These are phyloP conservation scores for Hedychridium roseum DNA, from an alignment of 2,888 invertebrate species.

Conservation along the genomic window DNA sequence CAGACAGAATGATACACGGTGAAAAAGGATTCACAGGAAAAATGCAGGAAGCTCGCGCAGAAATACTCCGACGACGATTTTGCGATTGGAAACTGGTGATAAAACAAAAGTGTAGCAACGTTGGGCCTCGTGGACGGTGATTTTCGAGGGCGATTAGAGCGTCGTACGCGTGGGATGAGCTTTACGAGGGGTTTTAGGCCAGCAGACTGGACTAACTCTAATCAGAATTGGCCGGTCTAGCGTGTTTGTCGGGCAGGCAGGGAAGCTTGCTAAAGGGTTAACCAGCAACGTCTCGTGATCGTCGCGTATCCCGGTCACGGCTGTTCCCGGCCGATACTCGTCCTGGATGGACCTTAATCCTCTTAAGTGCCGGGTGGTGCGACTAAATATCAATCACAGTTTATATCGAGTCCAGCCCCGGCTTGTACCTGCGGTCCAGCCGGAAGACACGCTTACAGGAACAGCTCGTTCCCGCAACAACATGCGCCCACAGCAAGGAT, in stretches of 20 bases:
- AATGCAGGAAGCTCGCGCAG: no score
- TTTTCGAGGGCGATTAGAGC: no score
- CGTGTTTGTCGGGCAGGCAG: conserved; percentile 34
- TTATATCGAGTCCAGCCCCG: conserved; percentile 36
- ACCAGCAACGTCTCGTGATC: conserved; percentile 15
- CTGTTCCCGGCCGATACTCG: conserved; percentile 32
- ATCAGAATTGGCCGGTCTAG: conserved; percentile 54
- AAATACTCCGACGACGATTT: no score
- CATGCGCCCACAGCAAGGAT: no score
- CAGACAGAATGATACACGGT: no score
- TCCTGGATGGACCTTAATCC: conserved; percentile 55
- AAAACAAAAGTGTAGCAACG: no score
- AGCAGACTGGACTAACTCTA: conserved; percentile 58
- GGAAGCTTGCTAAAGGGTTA: conserved; percentile 23
- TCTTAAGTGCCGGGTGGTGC: conserved; percentile 57
- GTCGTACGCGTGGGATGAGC: conserved; percentile 40
- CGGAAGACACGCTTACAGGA: no score
- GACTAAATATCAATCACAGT: conserved; percentile 60
- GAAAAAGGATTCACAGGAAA: no score
- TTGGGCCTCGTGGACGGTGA: no score
- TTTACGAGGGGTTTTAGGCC: conserved; percentile 54
- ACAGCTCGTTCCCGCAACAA: no score
- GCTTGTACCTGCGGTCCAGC: conserved; percentile 21
- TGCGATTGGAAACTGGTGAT: no score
- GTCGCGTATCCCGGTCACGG: conserved; percentile 18